A percentile compares a stretch with the other conserved stretches of the same genome.
Evolutionary conservation across 1,140 invertebrate species (phyloP).

Genomic region (Eupeodes corollae): DNA sequence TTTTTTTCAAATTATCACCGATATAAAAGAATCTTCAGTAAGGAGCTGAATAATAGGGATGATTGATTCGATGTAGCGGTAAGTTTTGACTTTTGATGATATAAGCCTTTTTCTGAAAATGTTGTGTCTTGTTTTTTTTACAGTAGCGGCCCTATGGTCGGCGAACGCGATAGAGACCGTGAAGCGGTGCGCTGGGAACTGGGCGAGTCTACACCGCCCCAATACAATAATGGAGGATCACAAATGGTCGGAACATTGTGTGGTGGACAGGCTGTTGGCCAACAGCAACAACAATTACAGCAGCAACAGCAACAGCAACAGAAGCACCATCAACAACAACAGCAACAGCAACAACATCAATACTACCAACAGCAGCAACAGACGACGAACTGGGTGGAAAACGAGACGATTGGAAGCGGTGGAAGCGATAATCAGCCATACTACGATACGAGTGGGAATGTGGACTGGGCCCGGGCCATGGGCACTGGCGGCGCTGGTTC

Average conservation of each 20-base stretch:
- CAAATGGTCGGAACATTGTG: constrained; percentile 37
- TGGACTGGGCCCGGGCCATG: constrained; percentile 36
- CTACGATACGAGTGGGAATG: constrained; percentile 37
- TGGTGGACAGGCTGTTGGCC: constrained; percentile 37
- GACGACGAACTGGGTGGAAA: constrained; percentile 14
- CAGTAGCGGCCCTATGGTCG: constrained; percentile 40
- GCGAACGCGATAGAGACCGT: constrained; percentile 50
- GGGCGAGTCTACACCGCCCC: constrained; percentile 45
- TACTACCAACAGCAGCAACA: constrained; percentile 13
- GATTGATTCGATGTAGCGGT: too few relatives aligned
- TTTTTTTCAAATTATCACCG: too few relatives aligned
- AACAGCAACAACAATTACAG: constrained; percentile 32
- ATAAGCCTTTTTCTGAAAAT: too few relatives aligned
- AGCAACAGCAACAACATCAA: constrained; percentile 15
- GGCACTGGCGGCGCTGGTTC: constrained; percentile 36
- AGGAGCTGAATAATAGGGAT: too few relatives aligned
- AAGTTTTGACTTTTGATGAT: too few relatives aligned
- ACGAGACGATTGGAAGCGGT: constrained; percentile 27
- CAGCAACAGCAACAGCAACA: constrained; percentile 10
- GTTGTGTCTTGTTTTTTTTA: not conserved
- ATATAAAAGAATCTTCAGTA: too few relatives aligned
- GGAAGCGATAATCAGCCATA: constrained; percentile 36
- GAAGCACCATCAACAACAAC: constrained; percentile 7
- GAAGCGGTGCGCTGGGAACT: constrained; percentile 54
- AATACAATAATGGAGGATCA: constrained; percentile 39